Evolutionary conservation across 2,797 vertebrate species (phyloP), one percentile per base, ranked within the genome.

Genomic region (Triplophysa yarkandensis): DNA sequence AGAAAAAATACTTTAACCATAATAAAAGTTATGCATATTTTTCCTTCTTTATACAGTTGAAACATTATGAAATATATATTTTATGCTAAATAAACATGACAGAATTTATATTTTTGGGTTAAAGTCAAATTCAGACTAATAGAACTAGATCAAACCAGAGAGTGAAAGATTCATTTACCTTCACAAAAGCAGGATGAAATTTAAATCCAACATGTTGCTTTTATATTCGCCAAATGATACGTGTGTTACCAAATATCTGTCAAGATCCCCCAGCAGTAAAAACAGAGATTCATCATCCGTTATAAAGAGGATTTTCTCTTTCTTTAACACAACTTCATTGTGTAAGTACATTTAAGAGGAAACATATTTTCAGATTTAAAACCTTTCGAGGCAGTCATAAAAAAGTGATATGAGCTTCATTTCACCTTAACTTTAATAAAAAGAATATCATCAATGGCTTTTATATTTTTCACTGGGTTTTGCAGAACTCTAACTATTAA

Each of bases 241-340:
- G 58, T 41, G n/a, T 30, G 54, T 68, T 68, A 75, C 25, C 60
- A 50, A 68, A 68, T 50, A 61, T 48, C 21, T n/a, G 64, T 61
- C 44, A 11, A 17, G 27, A 14, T 63, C 58, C 44, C 19, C 21
- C 16, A 17, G 46, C 58, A 39, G 72, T 67, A 39, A 58, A 32
- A 57, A 44, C 46, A 21, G 27, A n/a, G 62, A 67, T 68, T 68
- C 44, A 68, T 44, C 63, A 17, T 36, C 11, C 14, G 6, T 54
- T 64, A 55, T 64, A 43, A 74, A 50, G 43, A 62, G 70, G 52
- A 63, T 65, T 70, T 64, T 60, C 32, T 60, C 8, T 60, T 61
- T 66, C 62, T 63, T 27, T 69, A 58, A 58, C 36, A 74, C 27
- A 66, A 44, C 17, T 44, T 48, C 39, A 43, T 16, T 41, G 13